phyloP scores from a whole-genome alignment of 2,797 vertebrate species.

The Austrolebias charrua region DNA sequence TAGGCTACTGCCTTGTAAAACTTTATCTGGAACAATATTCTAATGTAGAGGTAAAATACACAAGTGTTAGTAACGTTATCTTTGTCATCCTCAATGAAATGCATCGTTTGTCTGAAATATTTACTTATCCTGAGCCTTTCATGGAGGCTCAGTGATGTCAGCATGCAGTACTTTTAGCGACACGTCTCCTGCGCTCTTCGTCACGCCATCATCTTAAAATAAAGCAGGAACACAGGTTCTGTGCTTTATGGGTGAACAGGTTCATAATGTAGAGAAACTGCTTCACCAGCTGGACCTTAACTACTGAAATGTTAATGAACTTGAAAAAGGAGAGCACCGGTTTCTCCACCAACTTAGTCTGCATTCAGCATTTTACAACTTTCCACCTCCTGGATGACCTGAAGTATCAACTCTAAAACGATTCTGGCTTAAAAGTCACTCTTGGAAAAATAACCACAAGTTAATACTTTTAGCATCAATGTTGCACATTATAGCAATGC shows the following conservation, averaged over 20 bases:
- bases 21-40: no score
- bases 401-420: not conserved
- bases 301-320: slow-evolving; percentile 40
- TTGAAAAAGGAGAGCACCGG: not conserved
- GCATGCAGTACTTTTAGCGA: no score
- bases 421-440: no score
- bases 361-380: slow-evolving; percentile 37
- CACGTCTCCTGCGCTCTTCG: not conserved
- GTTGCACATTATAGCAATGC: no score
- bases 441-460: not conserved
- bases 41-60: no score
- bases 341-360: slow-evolving; percentile 26
- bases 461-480: no score
- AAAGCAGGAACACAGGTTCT: not conserved
- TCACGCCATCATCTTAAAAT: not conserved
- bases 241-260: not conserved
- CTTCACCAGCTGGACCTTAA: slow-evolving; percentile 6
- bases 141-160: not conserved
- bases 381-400: not conserved
- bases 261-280: not conserved
- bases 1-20: no score
- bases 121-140: no score
- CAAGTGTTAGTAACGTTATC: no score
- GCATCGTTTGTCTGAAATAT: no score
- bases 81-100: no score